Conservation (phyloP, 2,888 invertebrate genomes). For the Hypsopygia costalis region DNA sequence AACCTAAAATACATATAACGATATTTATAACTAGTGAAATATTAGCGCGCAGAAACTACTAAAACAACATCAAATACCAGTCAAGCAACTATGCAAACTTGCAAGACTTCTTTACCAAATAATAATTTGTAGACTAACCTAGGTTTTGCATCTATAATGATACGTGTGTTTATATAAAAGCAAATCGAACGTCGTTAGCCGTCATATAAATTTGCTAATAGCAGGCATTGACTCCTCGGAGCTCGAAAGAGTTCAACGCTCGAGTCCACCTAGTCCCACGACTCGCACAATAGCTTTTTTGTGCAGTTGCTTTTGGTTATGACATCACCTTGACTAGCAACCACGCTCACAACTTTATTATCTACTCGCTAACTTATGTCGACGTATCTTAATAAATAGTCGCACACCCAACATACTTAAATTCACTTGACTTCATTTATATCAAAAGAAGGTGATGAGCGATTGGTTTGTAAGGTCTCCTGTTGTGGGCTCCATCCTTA, state of each 20-base stretch:
- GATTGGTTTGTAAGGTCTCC: no score
- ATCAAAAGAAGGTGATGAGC: no score
- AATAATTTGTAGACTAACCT: background rate
- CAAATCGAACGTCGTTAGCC: conserved; percentile 47
- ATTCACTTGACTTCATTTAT: no score
- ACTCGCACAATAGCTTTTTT: conserved; percentile 77
- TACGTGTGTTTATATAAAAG: conserved; percentile 28
- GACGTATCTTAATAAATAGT: no score
- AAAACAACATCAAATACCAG: conserved; percentile 6
- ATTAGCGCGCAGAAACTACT: background rate
- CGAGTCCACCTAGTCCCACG: conserved; percentile 70
- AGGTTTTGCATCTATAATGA: conserved; percentile 10
- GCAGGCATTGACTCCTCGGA: conserved; percentile 61
- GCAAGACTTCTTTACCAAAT: conserved; percentile 2
- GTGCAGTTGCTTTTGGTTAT: conserved; percentile 70
- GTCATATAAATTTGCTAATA: conserved; percentile 64
- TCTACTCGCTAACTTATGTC: background rate
- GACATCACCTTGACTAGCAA: conserved; percentile 60
- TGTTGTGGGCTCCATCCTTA: no score
- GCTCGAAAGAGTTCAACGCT: conserved; percentile 75
- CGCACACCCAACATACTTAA: no score
- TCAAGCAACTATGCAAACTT: conserved; percentile 2
- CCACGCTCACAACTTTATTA: conserved; percentile 23
- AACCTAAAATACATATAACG: no score
- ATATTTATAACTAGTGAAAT: no score